A percentile compares a stretch with the other conserved stretches of the same genome.
Evolutionary conservation across 2,797 vertebrate species (phyloP).

Genomic region (Peromyscus eremicus): DNA sequence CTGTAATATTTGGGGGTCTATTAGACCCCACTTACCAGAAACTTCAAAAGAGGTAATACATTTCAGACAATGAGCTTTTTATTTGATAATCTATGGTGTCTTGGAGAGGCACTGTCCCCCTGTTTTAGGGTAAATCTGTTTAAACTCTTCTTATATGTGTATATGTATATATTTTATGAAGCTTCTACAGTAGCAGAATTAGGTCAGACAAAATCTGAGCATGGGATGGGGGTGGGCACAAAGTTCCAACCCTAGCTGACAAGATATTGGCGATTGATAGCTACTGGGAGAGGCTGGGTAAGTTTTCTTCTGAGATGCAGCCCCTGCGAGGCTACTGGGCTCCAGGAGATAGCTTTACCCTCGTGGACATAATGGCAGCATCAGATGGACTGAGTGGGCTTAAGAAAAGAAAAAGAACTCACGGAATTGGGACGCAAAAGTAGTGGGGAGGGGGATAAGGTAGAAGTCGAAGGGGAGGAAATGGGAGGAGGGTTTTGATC

Average conservation of each 20-base stretch:
- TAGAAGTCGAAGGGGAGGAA: no score
- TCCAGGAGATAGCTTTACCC: not conserved
- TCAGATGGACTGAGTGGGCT: not conserved
- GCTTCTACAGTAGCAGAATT: no score
- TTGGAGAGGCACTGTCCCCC: not conserved
- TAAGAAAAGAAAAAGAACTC: not conserved
- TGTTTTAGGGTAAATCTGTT: not conserved
- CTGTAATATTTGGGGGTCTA: not conserved
- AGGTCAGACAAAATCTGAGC: not conserved
- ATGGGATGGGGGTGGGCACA: not conserved
- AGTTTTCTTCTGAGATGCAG: not conserved
- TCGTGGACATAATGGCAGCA: no score
- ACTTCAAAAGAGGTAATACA: not conserved
- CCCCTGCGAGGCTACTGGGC: not conserved
- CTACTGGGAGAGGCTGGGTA: no score
- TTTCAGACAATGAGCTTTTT: not conserved
- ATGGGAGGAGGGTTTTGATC: not conserved
- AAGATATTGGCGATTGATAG: not conserved
- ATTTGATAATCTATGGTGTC: not conserved
- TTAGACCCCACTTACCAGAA: not conserved
- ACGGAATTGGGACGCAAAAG: not conserved
- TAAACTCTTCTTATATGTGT: not conserved
- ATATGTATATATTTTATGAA: not conserved
- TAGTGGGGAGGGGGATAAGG: no score
- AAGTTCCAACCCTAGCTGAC: not conserved